Conservation (phyloP, 2,888 invertebrate species). For the Andrena chrysosceles region DNA sequence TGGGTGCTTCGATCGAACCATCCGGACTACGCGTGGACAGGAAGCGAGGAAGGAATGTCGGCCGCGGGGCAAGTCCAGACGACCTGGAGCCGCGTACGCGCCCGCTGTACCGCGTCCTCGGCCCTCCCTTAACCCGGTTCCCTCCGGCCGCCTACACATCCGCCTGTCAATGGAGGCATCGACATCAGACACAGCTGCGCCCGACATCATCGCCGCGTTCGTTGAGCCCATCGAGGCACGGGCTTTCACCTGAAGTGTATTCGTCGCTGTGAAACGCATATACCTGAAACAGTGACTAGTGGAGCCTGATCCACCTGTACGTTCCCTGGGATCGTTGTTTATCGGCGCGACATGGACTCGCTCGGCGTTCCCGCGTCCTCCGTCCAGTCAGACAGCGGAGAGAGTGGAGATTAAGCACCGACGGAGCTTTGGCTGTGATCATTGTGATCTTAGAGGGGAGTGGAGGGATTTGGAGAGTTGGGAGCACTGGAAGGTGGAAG, state of each 20-base stretch:
- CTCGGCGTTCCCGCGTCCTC: conserved; percentile 55
- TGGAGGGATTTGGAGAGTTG: background rate
- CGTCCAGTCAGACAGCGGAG: conserved; percentile 47
- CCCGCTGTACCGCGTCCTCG: conserved; percentile 10
- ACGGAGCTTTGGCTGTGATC: background rate
- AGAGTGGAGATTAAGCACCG: conserved; percentile 19
- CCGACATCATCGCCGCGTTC: conserved; percentile 42
- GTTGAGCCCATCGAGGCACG: conserved; percentile 19
- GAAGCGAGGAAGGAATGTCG: conserved; percentile 46
- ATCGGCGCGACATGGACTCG: conserved; percentile 63
- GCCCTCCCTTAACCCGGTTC: conserved; percentile 23
- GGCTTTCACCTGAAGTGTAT: too few species aligned
- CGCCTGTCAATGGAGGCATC: background rate
- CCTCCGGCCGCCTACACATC: too few species aligned
- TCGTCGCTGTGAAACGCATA: conserved; percentile 18
- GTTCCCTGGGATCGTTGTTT: background rate
- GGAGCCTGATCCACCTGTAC: background rate
- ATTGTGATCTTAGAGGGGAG: background rate
- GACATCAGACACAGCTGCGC: conserved; percentile 35
- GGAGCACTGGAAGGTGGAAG: background rate
- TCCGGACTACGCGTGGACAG: conserved; percentile 8
- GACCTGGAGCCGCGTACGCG: conserved; percentile 44
- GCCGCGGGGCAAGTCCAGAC: conserved; percentile 36
- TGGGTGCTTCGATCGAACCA: conserved; percentile 15
- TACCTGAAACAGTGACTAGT: background rate